Percentiles rank a stretch among this genome's conserved stretches.
Evolutionary conservation across 2,113 vertebrate species (phyloP).

Genomic region (Vidua chalybeata): DNA sequence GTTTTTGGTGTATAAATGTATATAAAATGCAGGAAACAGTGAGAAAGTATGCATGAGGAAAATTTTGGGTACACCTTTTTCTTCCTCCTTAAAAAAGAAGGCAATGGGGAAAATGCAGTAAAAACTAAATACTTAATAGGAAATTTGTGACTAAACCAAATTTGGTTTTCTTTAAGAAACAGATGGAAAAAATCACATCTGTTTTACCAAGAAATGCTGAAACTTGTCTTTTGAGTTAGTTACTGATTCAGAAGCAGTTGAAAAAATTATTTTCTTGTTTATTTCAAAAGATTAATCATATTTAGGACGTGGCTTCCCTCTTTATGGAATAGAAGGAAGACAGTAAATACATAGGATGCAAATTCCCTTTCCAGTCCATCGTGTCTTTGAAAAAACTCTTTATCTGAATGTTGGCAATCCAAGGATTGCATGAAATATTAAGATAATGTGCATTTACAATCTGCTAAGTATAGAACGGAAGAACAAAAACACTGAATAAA

Average conservation of each 20-base stretch:
- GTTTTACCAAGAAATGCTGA: neutral
- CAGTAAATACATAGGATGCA: neutral
- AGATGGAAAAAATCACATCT: neutral
- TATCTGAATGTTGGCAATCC: neutral
- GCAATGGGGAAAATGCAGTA: neutral
- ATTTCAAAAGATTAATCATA: neutral
- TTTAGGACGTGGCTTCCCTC: neutral
- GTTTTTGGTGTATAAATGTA: neutral
- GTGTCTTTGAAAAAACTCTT: neutral
- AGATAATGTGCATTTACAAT: neutral
- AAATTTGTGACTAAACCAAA: neutral
- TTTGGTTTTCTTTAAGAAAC: neutral
- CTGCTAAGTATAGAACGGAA: neutral
- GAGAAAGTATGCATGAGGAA: neutral
- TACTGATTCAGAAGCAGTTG: neutral
- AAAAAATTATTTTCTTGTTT: neutral
- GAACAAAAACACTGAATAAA: neutral
- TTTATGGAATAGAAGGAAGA: neutral
- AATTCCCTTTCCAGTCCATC: neutral
- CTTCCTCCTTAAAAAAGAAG: neutral
- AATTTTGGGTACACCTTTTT: neutral
- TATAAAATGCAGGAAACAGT: neutral
- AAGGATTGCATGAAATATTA: constrained; percentile 6
- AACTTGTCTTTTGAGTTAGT: neutral
- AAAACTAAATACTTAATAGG: neutral